A percentile compares a stretch with the other conserved stretches of the same genome.
These are phyloP conservation scores for Horisme vitalbata DNA, from an alignment of 2,888 invertebrate species.

Conservation along the genomic window DNA sequence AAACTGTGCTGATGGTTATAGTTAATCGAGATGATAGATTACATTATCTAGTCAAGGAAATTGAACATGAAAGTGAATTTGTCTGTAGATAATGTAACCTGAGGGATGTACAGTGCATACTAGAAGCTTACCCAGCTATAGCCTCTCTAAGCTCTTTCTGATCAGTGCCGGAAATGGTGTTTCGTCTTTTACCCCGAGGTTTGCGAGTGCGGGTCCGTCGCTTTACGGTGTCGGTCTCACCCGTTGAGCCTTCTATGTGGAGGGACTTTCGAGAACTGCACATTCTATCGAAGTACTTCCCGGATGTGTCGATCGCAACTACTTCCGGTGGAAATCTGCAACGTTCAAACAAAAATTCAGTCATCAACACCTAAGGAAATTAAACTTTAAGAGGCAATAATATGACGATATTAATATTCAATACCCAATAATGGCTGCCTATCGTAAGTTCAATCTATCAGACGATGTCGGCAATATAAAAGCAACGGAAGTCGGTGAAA, in stretches of 20 bases:
- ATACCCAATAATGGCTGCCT: slow-evolving; percentile 16
- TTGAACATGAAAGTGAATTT: slow-evolving; percentile 23
- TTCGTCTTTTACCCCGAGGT: slow-evolving; percentile 92
- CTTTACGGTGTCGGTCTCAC: slow-evolving; percentile 85
- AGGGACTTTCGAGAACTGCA: slow-evolving; percentile 92
- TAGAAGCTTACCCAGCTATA: slow-evolving; percentile 90
- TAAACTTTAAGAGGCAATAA: not conserved
- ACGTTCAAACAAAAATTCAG: slow-evolving; percentile 9
- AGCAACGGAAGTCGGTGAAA: slow-evolving; percentile 21
- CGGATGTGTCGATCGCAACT: slow-evolving; percentile 94
- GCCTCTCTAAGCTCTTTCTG: slow-evolving; percentile 94
- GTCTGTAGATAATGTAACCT: slow-evolving; percentile 49
- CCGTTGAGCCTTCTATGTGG: slow-evolving; percentile 75
- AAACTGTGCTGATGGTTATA: slow-evolving; percentile 72
- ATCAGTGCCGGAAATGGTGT: slow-evolving; percentile 95
- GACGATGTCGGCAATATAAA: slow-evolving; percentile 10
- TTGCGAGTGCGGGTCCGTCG: slow-evolving; percentile 88
- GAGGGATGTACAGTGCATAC: slow-evolving; percentile 69
- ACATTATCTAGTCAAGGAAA: slow-evolving; percentile 61
- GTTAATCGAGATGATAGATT: slow-evolving; percentile 66
- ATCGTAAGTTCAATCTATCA: no score
- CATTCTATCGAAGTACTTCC: slow-evolving; percentile 94
- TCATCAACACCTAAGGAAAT: not conserved
- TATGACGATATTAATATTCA: slow-evolving; percentile 13
- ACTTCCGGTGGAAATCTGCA: slow-evolving; percentile 93